Evolutionary conservation across 2,797 vertebrate genomes (phyloP), one percentile per base, ranked within the genome.

Genomic region (Ctenosaura bakeri): DNA sequence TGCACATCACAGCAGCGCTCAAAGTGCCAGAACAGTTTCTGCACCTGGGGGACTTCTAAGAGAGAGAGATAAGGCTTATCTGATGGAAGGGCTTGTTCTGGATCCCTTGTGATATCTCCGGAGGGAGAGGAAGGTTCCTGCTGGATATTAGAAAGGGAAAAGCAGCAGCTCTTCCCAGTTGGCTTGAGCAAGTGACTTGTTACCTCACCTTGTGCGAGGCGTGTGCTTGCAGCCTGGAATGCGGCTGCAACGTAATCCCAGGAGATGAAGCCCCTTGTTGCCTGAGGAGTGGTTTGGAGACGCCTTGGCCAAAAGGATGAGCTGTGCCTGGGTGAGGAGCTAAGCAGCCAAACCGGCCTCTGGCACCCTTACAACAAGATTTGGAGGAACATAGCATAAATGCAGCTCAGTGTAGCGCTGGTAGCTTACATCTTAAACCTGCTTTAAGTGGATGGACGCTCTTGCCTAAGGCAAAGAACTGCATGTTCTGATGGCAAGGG

Each of bases 81-180:
- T 83, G 85, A 83, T 29, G 22, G 56, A 74, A 89, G 71, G 35
- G 80, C 71, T 77, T 77, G 16, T 89, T 50, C 56, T 26, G 46
- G 59, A 32, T n/a, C 10, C 80, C 76, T 46, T 83, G 35, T 6
- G 54, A 64, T 22, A 80, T 80, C 81, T 59, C 38, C 22, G 26
- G 81, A 32, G 73, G 7, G 80, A 26, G 52, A 56, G 56, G 24
- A 50, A 76, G 29, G 38, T 1, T n/a, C 54, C 42, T 26, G 38
- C 29, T 24, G 32, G 46, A 32, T 76, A 20, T 62, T 20, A 24
- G 77, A 18, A 73, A 74, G 4, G 35, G 4, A 74, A 88, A 83
- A 42, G 35, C 20, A 26, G 29, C 29, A n/a, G 13, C 35, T 26
- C 46, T 18, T 50, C 69, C 64, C 3, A 16, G 35, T 46, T 85